A percentile compares a stretch with the other conserved stretches of the same genome.
Conservation (phyloP, 1,140 invertebrate species). For the Teleogryllus occipitalis region DNA sequence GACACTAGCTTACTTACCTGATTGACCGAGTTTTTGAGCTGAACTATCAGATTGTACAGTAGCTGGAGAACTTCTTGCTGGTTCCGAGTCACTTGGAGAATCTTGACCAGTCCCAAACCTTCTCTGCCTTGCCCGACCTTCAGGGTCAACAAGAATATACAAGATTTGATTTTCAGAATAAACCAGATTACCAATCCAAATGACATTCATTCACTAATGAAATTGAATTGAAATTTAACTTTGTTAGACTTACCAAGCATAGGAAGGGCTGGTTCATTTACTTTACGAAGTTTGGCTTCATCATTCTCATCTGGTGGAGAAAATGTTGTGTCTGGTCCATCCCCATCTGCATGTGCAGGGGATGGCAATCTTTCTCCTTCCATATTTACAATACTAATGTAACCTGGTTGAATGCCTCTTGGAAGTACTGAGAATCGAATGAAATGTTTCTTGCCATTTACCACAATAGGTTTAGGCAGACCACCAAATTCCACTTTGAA, state of each 20-base stretch:
- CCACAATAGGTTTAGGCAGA: conserved; percentile 75
- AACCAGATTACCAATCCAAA: background rate
- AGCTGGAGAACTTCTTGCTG: background rate
- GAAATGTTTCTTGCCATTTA: conserved; percentile 72
- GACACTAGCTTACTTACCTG: no score
- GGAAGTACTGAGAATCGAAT: conserved; percentile 74
- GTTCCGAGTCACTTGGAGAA: background rate
- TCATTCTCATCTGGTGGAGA: conserved; percentile 11
- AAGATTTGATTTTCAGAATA: no score
- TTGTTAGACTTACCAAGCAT: conserved; percentile 19
- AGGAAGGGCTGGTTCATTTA: conserved; percentile 27
- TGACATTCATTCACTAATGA: background rate
- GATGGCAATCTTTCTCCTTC: conserved; percentile 36
- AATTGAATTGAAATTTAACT: background rate
- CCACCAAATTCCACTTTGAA: conserved; percentile 84
- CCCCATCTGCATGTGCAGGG: conserved; percentile 24
- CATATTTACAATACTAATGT: conserved; percentile 61
- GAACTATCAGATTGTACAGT: background rate
- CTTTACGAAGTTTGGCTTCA: conserved; percentile 12
- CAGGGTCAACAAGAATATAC: no score
- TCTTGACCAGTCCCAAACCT: background rate
- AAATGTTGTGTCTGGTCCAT: conserved; percentile 23
- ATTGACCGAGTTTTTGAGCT: no score
- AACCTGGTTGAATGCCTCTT: conserved; percentile 58
- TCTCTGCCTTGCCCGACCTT: background rate